These are phyloP conservation scores for Hippocampus kuda DNA, from an alignment of 2,797 vertebrate species.

Conservation along the genomic window DNA sequence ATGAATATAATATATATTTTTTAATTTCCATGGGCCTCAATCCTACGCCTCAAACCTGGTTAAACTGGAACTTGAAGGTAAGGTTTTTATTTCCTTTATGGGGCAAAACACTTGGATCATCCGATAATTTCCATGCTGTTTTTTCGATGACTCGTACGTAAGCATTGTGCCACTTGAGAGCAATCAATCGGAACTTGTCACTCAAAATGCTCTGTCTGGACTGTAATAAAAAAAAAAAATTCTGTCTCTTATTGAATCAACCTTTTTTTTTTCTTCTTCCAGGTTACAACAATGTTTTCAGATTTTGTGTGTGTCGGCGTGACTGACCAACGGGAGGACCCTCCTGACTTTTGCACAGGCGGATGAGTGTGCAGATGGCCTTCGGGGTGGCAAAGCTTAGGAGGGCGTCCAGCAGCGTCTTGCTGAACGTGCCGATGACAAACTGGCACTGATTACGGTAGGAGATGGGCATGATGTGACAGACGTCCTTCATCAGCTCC, in stretches of 20 bases:
- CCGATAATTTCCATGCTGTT: too few relatives aligned
- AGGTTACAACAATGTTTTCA: background rate
- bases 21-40: background rate
- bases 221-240: too few relatives aligned
- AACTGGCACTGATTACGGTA: conserved; percentile 61
- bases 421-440: conserved; percentile 61
- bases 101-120: too few relatives aligned
- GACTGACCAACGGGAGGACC: conserved; percentile 40
- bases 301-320: background rate
- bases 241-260: background rate
- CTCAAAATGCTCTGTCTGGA: background rate
- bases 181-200: too few relatives aligned
- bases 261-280: background rate
- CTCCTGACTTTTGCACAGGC: conserved; percentile 54
- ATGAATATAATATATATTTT: too few relatives aligned
- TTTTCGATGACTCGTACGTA: too few relatives aligned
- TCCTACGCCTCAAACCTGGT: background rate
- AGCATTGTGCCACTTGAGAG: too few relatives aligned
- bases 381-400: conserved; percentile 60
- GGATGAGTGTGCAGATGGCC: conserved; percentile 70
- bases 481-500: conserved; percentile 54
- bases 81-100: background rate
- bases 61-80: background rate
- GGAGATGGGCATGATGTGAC: conserved; percentile 60
- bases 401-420: conserved; percentile 60